Base-by-base conservation (phyloP, 1,140 invertebrate genomes). In the Orchestia grillus region DNA sequence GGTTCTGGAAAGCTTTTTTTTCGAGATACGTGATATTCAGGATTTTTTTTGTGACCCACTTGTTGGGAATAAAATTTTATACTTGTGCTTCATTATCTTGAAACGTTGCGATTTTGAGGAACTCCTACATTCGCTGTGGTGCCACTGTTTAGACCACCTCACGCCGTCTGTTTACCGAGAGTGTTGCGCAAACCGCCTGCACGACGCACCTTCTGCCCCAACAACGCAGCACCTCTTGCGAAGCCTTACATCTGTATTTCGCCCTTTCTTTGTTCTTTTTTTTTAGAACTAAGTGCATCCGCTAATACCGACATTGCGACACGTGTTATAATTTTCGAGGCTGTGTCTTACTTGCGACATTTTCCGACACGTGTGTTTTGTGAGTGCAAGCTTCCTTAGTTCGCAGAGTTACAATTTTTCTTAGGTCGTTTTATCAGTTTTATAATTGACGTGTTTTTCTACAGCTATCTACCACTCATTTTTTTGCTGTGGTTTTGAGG, bases 131-230 rank as follows among this genome's bases (percentile, higher is more conserved):
- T 77, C 28, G 28, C 62, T 23, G 62, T 77, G 28, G 15, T 36
- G 28, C 62, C 11, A 77, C 8, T 90, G 88, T 90, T 90, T 90
- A 42, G 88, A 42, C 15, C 88, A 8, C 88, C 88, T 15, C 41
- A 42, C 41, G 88, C 47, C 62, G 62, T 77, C 88, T 90, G 88
- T 90, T 90, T 90, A 90, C 88, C 15, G 88, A 90, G 6, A 19
- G 88, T 0, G 41, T 90, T 90, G 88, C 88, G 88, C 43, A 90
- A 90, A 77, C 41, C 88, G 88, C 41, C 87, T 87, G 87, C 87
- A 87, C 87, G 8, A 40, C 23, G 41, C 88, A 90, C 88, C 88
- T 90, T 90, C 88, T 90, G 88, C 43, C n/a, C 41, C 88, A 42
- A 90, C 88, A 90, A 90, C 6, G 88, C 11, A 42, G n/a, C 42